Base-by-base conservation (phyloP, 2,797 vertebrate genomes). In the Sebastes glaucus region DNA sequence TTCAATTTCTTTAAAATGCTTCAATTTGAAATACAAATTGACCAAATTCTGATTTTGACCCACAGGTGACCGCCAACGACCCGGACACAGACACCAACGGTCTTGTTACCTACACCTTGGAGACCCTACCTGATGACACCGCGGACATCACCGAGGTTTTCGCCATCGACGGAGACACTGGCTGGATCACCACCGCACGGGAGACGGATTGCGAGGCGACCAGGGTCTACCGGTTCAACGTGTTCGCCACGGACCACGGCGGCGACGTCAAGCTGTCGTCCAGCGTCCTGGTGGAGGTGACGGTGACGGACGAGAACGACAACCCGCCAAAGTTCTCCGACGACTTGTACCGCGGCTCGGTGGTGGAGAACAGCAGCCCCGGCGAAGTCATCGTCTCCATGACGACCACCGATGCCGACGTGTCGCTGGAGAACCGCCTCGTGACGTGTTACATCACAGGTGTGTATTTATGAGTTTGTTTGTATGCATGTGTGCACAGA, bases 381-480 rank as follows among this genome's bases (percentile, higher is more conserved):
- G 97, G 96, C 0, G 96, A 98, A 30, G 94, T 95, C 2, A 95
- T 99, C 7, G 80, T 96, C 72, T 96, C 96, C 4, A 95, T 99
- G 92, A 97, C 95, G 18, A 98, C 96, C 68, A 82, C 94, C 0
- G 99, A 99, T 33, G 93, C 95, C 0, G 99, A 99, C 38, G 91
- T 98, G 71, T 96, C 97, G 0, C 95, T 97, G 89, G 96, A 97
- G 90, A 99, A 99, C 88, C 97, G 97, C 18, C 95, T 97, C 0
- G 96, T 98, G 89, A 97, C 95, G 0, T 99, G 98, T 92, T 99
- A 99, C 89, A 98, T 99, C 86, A 99, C 98, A 89, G 98, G 99
- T 99, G 89, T 93, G 96, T 80, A 6, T 8, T 13, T 52, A 2
- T 18, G 14, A 27, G 10, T 28, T 20, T 63, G 42, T 46, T 20